These are phyloP conservation scores for Marmota flaviventris DNA, from an alignment of 2,113 vertebrate species.

Conservation along the genomic window DNA sequence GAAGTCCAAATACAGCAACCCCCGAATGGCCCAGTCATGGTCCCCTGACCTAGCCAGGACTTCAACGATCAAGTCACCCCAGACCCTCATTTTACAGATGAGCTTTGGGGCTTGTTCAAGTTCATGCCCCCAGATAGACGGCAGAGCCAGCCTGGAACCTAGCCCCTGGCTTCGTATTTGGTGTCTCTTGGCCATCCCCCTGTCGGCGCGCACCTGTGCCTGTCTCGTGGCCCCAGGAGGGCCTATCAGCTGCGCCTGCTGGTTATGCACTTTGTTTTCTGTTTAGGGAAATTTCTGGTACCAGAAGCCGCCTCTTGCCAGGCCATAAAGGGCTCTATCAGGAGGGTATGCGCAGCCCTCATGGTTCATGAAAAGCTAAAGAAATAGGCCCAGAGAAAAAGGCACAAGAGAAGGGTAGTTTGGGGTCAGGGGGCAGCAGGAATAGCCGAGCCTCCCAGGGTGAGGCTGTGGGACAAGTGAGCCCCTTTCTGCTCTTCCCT, in stretches of 20 bases:
- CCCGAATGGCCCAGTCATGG: not conserved
- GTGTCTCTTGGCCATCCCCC: no score
- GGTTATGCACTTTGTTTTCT: not conserved
- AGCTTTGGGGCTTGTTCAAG: not conserved
- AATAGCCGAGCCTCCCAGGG: not conserved
- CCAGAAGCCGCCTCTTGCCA: not conserved
- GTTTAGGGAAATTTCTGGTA: not conserved
- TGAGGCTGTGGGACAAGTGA: not conserved
- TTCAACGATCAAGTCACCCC: not conserved
- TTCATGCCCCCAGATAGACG: not conserved
- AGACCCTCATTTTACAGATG: not conserved
- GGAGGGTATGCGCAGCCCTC: not conserved
- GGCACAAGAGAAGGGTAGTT: not conserved
- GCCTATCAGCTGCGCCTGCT: not conserved
- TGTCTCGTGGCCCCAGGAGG: not conserved
- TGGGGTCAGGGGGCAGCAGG: not conserved
- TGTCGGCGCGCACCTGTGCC: no score
- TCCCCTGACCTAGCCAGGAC: not conserved
- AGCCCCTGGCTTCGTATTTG: not conserved
- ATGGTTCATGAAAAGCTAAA: not conserved
- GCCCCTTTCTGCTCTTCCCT: not conserved
- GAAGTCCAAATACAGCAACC: not conserved
- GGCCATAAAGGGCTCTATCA: not conserved
- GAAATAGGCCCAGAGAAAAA: not conserved
- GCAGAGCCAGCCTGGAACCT: not conserved